phyloP scores from a whole-genome alignment of 2,797 vertebrate genomes.

The Telmatherina bonti region DNA sequence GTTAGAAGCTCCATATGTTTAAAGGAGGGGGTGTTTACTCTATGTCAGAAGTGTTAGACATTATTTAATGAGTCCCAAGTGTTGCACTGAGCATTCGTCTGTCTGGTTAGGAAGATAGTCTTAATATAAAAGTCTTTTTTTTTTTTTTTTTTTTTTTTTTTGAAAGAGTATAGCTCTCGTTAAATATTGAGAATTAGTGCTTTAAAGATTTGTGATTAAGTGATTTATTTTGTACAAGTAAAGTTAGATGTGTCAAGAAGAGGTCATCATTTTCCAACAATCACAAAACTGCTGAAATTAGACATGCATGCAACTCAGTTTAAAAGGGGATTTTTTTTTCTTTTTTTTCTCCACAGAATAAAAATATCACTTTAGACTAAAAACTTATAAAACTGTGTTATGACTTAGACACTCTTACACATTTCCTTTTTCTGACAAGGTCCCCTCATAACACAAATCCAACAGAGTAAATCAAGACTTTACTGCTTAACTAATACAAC shows the following conservation, averaged over 20 bases:
- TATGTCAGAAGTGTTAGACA: slow-evolving; percentile 55
- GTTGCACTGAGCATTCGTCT: slow-evolving; percentile 25
- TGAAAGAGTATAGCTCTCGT: background rate
- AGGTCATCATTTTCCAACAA: slow-evolving; percentile 26
- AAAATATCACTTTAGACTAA: slow-evolving; percentile 1
- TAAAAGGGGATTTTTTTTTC: background rate
- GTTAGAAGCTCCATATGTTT: slow-evolving; percentile 61
- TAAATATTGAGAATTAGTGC: background rate
- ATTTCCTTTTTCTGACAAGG: slow-evolving; percentile 10
- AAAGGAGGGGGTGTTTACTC: slow-evolving; percentile 19
- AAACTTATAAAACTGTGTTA: slow-evolving; percentile 1
- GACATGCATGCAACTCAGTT: background rate
- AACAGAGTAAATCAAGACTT: slow-evolving; percentile 1
- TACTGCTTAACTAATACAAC: background rate
- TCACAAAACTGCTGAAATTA: slow-evolving; percentile 2
- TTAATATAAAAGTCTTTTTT: background rate
- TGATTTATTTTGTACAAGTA: slow-evolving; percentile 9
- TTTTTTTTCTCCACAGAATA: background rate
- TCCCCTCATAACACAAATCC: slow-evolving; percentile 16
- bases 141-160: background rate
- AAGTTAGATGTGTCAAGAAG: slow-evolving; percentile 7
- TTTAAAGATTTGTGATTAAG: background rate
- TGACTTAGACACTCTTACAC: slow-evolving; percentile 6
- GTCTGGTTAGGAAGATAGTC: background rate
- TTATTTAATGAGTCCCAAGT: slow-evolving; percentile 55